A percentile compares a stretch with the other conserved stretches of the same genome.
Evolutionary conservation across 2,888 invertebrate genomes (phyloP).

Genomic region (Agonopterix alstromeriana): DNA sequence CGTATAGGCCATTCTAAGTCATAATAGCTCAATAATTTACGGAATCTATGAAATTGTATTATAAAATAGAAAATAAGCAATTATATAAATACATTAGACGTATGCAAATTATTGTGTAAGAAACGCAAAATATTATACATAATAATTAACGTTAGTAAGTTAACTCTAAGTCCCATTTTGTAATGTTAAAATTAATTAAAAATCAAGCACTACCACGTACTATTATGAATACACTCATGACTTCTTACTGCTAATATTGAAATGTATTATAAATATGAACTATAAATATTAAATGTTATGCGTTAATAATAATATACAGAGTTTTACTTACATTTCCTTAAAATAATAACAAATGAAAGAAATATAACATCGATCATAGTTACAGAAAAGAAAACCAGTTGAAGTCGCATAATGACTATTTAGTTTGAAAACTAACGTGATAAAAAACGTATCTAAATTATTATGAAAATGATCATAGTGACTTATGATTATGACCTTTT

Average conservation of each 20-base stretch:
- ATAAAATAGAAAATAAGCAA: slow-evolving; percentile 52
- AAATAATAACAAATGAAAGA: not conserved
- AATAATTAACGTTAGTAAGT: slow-evolving; percentile 45
- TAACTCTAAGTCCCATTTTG: slow-evolving; percentile 67
- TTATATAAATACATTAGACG: slow-evolving; percentile 29
- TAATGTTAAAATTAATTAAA: slow-evolving; percentile 68
- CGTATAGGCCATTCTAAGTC: slow-evolving; percentile 33
- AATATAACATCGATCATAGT: too few species aligned
- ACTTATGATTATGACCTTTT: too few species aligned
- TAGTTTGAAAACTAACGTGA: too few species aligned
- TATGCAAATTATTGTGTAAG: slow-evolving; percentile 24
- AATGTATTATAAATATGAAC: slow-evolving; percentile 78
- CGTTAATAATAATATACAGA: slow-evolving; percentile 78
- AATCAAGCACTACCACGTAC: slow-evolving; percentile 71
- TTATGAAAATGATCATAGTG: too few species aligned
- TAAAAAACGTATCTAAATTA: too few species aligned
- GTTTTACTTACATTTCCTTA: not conserved
- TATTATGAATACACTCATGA: slow-evolving; percentile 74
- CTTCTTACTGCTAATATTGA: slow-evolving; percentile 75
- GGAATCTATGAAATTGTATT: slow-evolving; percentile 52
- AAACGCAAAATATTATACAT: slow-evolving; percentile 48
- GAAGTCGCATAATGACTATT: too few species aligned
- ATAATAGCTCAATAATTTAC: slow-evolving; percentile 69
- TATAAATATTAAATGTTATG: slow-evolving; percentile 82
- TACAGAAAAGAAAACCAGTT: too few species aligned